Evolutionary conservation across 2,888 invertebrate species (phyloP), one percentile per base, ranked within the genome.

Genomic region (Caenorhabditis japonica): DNA sequence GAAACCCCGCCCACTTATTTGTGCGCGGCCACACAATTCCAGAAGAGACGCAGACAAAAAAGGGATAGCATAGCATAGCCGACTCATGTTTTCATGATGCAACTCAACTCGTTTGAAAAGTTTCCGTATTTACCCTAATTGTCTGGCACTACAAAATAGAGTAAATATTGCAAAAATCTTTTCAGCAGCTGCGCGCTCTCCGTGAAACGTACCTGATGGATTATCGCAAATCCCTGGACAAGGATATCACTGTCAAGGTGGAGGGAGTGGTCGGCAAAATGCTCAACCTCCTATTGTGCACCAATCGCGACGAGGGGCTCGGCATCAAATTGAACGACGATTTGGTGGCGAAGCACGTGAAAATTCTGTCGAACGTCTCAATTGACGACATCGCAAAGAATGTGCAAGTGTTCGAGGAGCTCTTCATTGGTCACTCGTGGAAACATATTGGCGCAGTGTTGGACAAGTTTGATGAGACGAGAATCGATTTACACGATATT

Each of bases 201-300:
- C 82, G 82, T 5, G 86, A 86, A 47, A 79, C 84, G 4, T 86
- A 86, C 46, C 75, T 76, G 27, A 74, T 71, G 5, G 84, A 85
- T 62, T 85, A 79, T 72, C 79, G 80, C 38, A 82, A 84, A 55
- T 59, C 77, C 1, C 60, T 86, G 41, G 86, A 86, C 58, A 85
- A 83, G 59, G 86, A 86, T 69, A 75, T 86, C 46, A 73, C 72
- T 34, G 58, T 84, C 4, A 85, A 85, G 77, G 84, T 86, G 25
- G 86, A 86, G 49, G 86, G 86, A n/a, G 69, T 81, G 5, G 82
- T 85, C 58, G 86, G 86, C n/a, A 79, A 80, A 46, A 84, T 86
- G 79, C 68, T 86, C 21, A 64, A 72, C 17, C 55, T 81, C 27
- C 73, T 86, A 7, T 60, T 86, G 41, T 77, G 75, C 62, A 83